Evolutionary conservation across 92 coral and sea anemone genomes (phyloP).

Genomic region (Metridium senile): DNA sequence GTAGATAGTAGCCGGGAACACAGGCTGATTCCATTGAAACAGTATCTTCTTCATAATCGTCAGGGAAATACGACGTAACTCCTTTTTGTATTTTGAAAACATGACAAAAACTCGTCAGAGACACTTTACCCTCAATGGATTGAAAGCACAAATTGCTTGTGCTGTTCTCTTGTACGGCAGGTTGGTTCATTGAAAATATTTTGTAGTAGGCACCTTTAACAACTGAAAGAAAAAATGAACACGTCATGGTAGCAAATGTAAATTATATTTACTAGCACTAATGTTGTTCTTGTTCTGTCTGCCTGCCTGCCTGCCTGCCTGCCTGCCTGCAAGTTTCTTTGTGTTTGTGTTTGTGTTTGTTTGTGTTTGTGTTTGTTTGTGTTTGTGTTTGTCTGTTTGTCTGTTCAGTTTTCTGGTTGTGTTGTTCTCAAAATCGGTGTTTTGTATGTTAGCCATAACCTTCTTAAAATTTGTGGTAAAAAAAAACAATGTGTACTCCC

Average conservation of each 20-base stretch:
- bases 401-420: no score
- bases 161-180: slow-evolving; percentile 41
- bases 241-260: neutral
- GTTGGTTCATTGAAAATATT: slow-evolving; percentile 53
- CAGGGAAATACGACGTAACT: neutral
- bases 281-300: no score
- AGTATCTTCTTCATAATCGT: neutral
- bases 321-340: no score
- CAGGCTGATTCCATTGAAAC: slow-evolving; percentile 72
- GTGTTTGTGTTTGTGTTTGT: no score
- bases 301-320: no score
- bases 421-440: no score
- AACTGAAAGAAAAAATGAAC: slow-evolving; percentile 36
- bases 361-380: no score
- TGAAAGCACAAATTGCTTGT: slow-evolving; percentile 10
- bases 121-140: neutral
- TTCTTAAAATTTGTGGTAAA: no score
- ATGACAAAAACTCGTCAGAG: neutral
- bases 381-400: no score
- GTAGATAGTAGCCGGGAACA: slow-evolving; percentile 58
- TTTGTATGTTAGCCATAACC: no score
- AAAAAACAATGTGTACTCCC: no score
- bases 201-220: slow-evolving; percentile 65
- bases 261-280: neutral
- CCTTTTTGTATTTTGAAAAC: neutral